These are phyloP conservation scores for Acrocephalus scirpaceus DNA, from an alignment of 2,797 vertebrate genomes.

Conservation along the genomic window DNA sequence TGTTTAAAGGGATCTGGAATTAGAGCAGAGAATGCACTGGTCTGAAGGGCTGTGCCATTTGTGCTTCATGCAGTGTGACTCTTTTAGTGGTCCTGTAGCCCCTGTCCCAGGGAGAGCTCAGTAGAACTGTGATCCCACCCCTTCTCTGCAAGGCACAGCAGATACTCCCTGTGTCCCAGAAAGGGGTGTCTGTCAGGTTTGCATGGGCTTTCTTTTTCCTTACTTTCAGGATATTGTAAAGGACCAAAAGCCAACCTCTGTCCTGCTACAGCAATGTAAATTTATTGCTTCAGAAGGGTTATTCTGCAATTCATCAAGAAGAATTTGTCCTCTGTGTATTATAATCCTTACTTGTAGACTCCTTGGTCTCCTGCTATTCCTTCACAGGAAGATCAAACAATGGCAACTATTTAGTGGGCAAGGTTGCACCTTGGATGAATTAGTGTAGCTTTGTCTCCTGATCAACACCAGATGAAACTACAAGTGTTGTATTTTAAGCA, in stretches of 20 bases:
- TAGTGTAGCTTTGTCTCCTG: constrained; percentile 1
- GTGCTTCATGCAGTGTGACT: neutral
- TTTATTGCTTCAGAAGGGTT: neutral
- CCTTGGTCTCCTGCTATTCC: neutral
- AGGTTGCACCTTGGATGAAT: constrained; percentile 18
- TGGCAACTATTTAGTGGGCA: neutral
- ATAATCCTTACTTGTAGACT: neutral
- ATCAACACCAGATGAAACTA: constrained; percentile 31
- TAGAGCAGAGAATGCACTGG: neutral
- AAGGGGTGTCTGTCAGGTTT: neutral
- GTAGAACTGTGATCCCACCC: neutral
- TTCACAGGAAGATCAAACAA: constrained; percentile 10
- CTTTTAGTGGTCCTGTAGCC: neutral
- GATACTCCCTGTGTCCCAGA: neutral
- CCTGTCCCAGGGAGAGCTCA: neutral
- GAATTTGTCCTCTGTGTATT: constrained; percentile 37
- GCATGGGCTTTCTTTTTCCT: neutral
- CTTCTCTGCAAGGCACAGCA: neutral
- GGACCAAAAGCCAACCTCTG: neutral
- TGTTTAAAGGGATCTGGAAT: neutral
- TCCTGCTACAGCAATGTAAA: neutral
- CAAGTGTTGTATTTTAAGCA: neutral
- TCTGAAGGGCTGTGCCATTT: neutral
- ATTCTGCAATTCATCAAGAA: constrained; percentile 15
- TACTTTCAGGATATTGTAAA: neutral